phyloP scores from a whole-genome alignment of 2,113 vertebrate genomes.

The Lepidiolamprologus cunningtoni region DNA sequence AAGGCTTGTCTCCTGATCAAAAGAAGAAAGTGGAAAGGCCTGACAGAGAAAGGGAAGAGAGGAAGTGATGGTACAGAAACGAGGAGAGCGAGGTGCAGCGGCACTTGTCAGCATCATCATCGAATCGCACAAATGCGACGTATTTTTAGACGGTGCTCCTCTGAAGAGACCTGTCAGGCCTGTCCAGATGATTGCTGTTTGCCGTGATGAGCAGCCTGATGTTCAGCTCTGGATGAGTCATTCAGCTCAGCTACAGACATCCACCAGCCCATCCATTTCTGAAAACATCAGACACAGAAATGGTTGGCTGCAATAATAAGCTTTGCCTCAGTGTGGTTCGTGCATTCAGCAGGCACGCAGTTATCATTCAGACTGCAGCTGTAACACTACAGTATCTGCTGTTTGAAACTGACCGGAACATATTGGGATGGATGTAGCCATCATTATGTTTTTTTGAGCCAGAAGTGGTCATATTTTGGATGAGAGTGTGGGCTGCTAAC shows the following conservation, averaged over 20 bases:
- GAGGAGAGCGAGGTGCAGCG: background rate
- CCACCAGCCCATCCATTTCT: background rate
- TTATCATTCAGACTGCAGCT: background rate
- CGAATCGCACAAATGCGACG: constrained; percentile 3
- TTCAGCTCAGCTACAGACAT: background rate
- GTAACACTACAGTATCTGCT: background rate
- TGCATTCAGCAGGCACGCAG: background rate
- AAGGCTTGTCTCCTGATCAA: background rate
- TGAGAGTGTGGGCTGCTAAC: background rate
- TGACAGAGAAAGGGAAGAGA: background rate
- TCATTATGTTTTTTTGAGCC: background rate
- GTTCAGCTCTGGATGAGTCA: constrained; percentile 29
- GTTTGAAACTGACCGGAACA: background rate
- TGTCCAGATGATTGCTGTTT: constrained; percentile 9
- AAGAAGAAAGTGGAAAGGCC: background rate
- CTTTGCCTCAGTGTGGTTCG: background rate
- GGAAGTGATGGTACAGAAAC: background rate
- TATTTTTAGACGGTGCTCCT: constrained; percentile 27
- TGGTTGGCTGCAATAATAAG: background rate
- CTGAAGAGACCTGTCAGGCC: constrained; percentile 42
- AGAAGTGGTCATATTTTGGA: background rate
- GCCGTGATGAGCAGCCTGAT: constrained; percentile 15
- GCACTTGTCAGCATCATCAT: constrained; percentile 18
- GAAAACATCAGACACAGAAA: background rate
- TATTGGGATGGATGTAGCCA: background rate